Conservation (phyloP, 2,888 invertebrate species). For the Petrolisthes manimaculis region DNA sequence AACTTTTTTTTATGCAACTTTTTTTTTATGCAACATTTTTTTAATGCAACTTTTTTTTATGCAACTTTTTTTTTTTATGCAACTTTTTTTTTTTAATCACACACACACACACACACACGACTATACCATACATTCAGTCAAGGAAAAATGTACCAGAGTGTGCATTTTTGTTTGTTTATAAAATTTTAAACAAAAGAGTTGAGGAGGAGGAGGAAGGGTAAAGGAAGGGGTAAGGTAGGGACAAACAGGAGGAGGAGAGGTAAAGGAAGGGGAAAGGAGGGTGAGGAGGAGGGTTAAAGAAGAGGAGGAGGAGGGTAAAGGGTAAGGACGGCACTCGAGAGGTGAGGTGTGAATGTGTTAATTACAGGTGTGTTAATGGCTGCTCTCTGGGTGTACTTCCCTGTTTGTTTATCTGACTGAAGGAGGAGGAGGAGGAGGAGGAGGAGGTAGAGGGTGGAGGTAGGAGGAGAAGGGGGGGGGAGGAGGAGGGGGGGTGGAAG, state of each 20-base stretch:
- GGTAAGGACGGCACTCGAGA: neutral
- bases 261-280: neutral
- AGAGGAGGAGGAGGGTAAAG: neutral
- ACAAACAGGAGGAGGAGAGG: neutral
- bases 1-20: too few species aligned
- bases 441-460: neutral
- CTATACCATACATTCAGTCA: too few species aligned
- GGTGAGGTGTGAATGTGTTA: neutral
- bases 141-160: too few species aligned
- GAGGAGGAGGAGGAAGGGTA: slow-evolving; percentile 7
- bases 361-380: slow-evolving; percentile 1
- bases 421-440: neutral
- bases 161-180: too few species aligned
- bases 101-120: too few species aligned
- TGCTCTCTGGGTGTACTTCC: neutral
- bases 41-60: too few species aligned
- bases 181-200: slow-evolving; percentile 4
- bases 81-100: too few species aligned
- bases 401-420: neutral
- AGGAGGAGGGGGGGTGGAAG: neutral
- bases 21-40: too few species aligned
- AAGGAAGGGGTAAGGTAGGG: neutral
- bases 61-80: too few species aligned
- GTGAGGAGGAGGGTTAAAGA: neutral
- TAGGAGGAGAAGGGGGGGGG: neutral